Conservation (phyloP, 1,140 invertebrate genomes). For the Coptotermes formosanus region DNA sequence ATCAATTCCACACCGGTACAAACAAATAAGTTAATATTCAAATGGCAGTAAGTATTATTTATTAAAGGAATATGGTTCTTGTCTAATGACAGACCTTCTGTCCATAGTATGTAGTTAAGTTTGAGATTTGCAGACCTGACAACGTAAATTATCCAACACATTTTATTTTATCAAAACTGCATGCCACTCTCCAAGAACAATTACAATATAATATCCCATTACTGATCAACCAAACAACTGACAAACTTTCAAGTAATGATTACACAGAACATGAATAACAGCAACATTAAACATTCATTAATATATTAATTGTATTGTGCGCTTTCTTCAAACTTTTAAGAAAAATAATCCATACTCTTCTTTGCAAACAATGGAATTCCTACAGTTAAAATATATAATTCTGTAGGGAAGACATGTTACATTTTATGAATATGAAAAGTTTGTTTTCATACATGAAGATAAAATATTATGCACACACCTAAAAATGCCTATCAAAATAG, state of each 20-base stretch:
- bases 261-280: constrained; percentile 5
- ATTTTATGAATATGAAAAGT: constrained; percentile 7
- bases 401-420: constrained; percentile 13
- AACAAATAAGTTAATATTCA: not conserved
- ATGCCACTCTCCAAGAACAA: not conserved
- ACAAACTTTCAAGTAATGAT: not conserved
- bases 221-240: not conserved
- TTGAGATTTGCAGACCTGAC: not conserved
- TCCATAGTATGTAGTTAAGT: not conserved
- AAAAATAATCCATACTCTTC: constrained; percentile 7
- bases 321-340: not conserved
- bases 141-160: not conserved
- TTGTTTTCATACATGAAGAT: not conserved
- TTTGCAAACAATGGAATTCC: constrained; percentile 10
- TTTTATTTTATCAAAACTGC: not conserved
- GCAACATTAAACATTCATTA: constrained; percentile 11
- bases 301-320: not conserved
- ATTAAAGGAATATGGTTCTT: not conserved
- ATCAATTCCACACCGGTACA: constrained; percentile 1
- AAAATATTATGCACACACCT: not conserved
- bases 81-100: not conserved
- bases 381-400: not conserved
- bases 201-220: not conserved
- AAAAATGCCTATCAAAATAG: no score
- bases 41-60: constrained; percentile 8